Percentiles rank a stretch among this genome's conserved stretches.
These are phyloP conservation scores for Latrodectus hesperus DNA, from an alignment of 2,888 invertebrate species.

Conservation along the genomic window DNA sequence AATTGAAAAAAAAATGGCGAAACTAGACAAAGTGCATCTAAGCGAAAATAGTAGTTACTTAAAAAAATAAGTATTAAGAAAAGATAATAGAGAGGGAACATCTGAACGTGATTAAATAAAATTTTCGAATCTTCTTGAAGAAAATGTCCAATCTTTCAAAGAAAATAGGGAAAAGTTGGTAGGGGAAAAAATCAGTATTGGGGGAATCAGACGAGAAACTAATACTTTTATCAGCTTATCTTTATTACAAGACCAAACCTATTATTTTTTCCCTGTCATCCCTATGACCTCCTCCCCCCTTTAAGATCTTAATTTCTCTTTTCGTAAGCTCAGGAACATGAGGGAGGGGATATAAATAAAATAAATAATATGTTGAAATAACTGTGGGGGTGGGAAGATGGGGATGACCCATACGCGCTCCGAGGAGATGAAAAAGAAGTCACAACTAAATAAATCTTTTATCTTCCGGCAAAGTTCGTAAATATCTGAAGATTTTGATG, in stretches of 20 bases:
- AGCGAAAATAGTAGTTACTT: conserved; percentile 27
- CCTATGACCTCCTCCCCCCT: background rate
- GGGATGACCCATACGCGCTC: background rate
- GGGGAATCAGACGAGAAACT: conserved; percentile 24
- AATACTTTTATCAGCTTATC: conserved; percentile 68
- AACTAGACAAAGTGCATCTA: conserved; percentile 20
- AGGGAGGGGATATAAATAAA: background rate
- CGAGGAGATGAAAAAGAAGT: conserved; percentile 33
- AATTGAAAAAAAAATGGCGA: background rate
- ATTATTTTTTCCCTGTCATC: conserved; percentile 38
- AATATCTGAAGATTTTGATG: conserved; percentile 69
- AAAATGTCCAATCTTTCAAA: conserved; percentile 11
- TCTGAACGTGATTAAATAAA: conserved; percentile 61
- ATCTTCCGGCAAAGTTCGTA: conserved; percentile 66
- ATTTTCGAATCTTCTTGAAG: conserved; percentile 42
- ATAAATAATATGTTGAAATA: conserved; percentile 52
- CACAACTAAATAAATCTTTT: conserved; percentile 66
- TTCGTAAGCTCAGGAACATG: background rate
- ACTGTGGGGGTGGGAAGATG: conserved; percentile 11
- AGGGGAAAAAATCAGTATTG: background rate
- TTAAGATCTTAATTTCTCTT: conserved; percentile 58
- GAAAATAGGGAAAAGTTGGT: background rate
- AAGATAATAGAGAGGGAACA: conserved; percentile 33
- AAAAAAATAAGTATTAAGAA: conserved; percentile 30
- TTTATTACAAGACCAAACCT: conserved; percentile 67